Evolutionary conservation across 2,797 vertebrate genomes (phyloP), one percentile per base, ranked within the genome.

Genomic region (Orientallactaga sibirica): DNA sequence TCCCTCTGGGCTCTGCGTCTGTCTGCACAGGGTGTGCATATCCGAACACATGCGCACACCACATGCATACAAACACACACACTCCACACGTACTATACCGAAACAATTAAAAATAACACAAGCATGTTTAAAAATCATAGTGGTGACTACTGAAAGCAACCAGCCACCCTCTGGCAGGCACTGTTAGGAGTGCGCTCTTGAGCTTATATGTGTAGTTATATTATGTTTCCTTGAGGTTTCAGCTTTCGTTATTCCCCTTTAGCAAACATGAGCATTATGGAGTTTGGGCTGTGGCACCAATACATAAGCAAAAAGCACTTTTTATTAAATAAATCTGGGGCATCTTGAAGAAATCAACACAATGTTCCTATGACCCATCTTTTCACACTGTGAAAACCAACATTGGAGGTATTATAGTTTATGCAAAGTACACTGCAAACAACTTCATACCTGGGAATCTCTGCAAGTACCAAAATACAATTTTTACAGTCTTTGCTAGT

Each of bases 381-480:
- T 41, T 58, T 61, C 70, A 71, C 43, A 76, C 7, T 18, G 68
- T 81, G 68, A 88, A 94, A 76, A 79, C 29, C 71, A 61, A 29
- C 7, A 5, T 12, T 11, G 70, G 90, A 92, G 83, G 86, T 80
- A 62, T 68, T 29, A 84, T 2, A 90, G 78, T 90, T 86, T 80
- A 94, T 93, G 86, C 92, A 96, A 94, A 94, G 61, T 75, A 52
- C 37, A 74, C 33, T 80, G 58, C 55, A 68, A 75, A 77, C 3
- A 37, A 76, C 73, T 88, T 88, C 88, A 88, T n/a, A 87, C 58
- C 91, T 84, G 82, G 58, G 86, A 94, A 77, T 43, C 68, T 43
- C 66, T 66, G 52, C 20, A 87, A 95, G 96, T 88, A 87, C 55
- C 2, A 1, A 96, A 79, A 96, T 92, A 83, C 61, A 97, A 92